phyloP scores from a whole-genome alignment of 2,797 vertebrate species.

The Heterohyrax brucei region DNA sequence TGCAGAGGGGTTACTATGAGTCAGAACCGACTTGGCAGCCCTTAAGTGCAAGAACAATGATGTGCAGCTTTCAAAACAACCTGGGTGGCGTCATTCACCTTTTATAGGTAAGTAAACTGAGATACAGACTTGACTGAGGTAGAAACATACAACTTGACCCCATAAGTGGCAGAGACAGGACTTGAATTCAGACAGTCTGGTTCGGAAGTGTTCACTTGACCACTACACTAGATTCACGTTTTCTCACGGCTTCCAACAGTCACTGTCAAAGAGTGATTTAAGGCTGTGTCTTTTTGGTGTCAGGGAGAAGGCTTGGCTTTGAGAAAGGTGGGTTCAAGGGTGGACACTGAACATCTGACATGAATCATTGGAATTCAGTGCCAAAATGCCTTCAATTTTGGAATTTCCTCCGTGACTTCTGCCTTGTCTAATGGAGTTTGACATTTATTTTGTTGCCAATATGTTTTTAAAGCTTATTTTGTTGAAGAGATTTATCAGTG shows the following conservation, averaged over 20 bases:
- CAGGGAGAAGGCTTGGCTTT: slow-evolving; percentile 14
- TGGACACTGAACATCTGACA: background rate
- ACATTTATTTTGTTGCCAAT: background rate
- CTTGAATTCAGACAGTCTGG: background rate
- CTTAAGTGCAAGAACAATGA: background rate
- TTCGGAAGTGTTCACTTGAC: background rate
- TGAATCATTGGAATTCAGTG: slow-evolving; percentile 1
- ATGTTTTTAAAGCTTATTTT: slow-evolving; percentile 38
- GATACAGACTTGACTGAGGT: background rate
- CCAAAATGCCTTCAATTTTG: slow-evolving; percentile 15
- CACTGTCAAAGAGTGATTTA: background rate
- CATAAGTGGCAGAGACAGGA: background rate
- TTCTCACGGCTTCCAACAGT: background rate
- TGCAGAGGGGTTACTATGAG: too few relatives aligned
- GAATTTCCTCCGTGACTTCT: slow-evolving; percentile 1
- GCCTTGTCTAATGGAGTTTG: background rate
- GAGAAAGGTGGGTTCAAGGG: background rate
- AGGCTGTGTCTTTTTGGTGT: background rate
- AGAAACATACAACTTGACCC: background rate
- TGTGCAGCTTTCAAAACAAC: background rate
- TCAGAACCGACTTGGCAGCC: too few relatives aligned
- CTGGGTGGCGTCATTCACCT: background rate
- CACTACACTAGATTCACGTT: background rate
- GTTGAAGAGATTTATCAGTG: slow-evolving; percentile 38
- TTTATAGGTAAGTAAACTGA: background rate